These are phyloP conservation scores for Eumerus sabulonum DNA, from an alignment of 2,888 invertebrate genomes.

Conservation along the genomic window DNA sequence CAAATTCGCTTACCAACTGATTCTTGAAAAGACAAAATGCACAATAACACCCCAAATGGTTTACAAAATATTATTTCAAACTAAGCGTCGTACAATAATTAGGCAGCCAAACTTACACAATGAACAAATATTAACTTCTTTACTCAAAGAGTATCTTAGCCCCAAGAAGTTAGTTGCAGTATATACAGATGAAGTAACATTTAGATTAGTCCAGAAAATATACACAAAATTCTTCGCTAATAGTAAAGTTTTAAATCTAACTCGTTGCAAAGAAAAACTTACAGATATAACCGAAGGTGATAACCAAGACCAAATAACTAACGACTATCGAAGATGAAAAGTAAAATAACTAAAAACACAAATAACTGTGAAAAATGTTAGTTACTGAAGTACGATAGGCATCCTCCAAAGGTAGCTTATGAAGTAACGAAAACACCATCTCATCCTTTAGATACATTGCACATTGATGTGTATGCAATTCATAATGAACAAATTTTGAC, in stretches of 20 bases:
- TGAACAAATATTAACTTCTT: background rate
- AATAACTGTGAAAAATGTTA: constrained; percentile 60
- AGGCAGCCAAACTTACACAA: background rate
- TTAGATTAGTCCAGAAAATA: constrained; percentile 33
- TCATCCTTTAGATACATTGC: constrained; percentile 59
- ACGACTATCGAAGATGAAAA: constrained; percentile 67
- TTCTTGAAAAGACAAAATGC: constrained; percentile 18
- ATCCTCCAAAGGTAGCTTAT: constrained; percentile 56
- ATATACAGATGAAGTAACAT: constrained; percentile 25
- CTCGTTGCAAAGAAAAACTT: constrained; percentile 17
- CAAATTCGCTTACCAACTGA: constrained; percentile 35
- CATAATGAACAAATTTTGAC: constrained; percentile 58
- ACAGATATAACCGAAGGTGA: constrained; percentile 17
- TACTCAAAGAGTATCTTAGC: background rate
- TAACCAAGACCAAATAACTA: constrained; percentile 65
- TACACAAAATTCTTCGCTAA: constrained; percentile 19
- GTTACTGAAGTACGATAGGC: constrained; percentile 58
- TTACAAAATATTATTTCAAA: background rate
- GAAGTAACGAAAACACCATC: constrained; percentile 49
- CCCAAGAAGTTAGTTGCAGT: constrained; percentile 39
- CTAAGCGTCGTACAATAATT: background rate
- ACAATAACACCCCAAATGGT: background rate
- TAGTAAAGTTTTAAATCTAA: constrained; percentile 22
- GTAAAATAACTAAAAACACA: constrained; percentile 63
- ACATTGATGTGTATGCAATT: constrained; percentile 61